These are phyloP conservation scores for Sesia bembeciformis DNA, from an alignment of 2,888 invertebrate genomes.

Conservation along the genomic window DNA sequence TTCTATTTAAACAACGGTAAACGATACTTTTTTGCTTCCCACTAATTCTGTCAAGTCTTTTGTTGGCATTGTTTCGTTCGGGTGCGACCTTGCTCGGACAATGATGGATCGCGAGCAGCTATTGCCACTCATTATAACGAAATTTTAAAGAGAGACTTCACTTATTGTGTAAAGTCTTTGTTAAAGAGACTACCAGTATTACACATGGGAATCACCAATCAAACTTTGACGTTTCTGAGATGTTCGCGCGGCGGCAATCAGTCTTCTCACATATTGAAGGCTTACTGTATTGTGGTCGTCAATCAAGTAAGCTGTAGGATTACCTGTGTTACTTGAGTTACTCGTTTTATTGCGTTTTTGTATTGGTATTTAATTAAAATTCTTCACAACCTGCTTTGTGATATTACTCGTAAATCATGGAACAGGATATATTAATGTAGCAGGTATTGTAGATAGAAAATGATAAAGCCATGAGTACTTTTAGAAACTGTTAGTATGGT, in stretches of 20 bases:
- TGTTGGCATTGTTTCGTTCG: slow-evolving; percentile 37
- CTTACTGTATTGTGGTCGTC: slow-evolving; percentile 42
- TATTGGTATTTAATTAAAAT: slow-evolving; percentile 54
- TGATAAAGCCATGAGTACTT: too few relatives aligned
- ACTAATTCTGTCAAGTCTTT: slow-evolving; percentile 24
- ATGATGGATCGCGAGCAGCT: slow-evolving; percentile 47
- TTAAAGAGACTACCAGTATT: slow-evolving; percentile 58
- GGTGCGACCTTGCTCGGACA: slow-evolving; percentile 45
- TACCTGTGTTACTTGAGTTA: slow-evolving; percentile 2
- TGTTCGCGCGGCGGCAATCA: slow-evolving; percentile 47
- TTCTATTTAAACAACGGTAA: slow-evolving; percentile 7
- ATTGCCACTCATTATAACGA: slow-evolving; percentile 19
- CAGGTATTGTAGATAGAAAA: too few relatives aligned
- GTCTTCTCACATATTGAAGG: slow-evolving; percentile 22
- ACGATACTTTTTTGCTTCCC: slow-evolving; percentile 11
- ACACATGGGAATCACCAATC: slow-evolving; percentile 73
- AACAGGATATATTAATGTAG: too few relatives aligned
- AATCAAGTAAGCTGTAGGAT: slow-evolving; percentile 32
- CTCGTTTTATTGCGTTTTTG: slow-evolving; percentile 22
- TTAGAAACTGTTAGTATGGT: too few relatives aligned
- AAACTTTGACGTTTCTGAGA: slow-evolving; percentile 63
- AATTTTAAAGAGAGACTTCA: slow-evolving; percentile 23
- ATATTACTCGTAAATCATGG: too few relatives aligned
- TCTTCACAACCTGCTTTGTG: slow-evolving; percentile 13
- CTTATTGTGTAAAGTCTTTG: slow-evolving; percentile 5